Percentiles rank a stretch among this genome's conserved stretches.
Evolutionary conservation across 30 jellyfish, hydroid and myxozoan genomes (phyloP).

Genomic region (Clytia hemisphaerica): DNA sequence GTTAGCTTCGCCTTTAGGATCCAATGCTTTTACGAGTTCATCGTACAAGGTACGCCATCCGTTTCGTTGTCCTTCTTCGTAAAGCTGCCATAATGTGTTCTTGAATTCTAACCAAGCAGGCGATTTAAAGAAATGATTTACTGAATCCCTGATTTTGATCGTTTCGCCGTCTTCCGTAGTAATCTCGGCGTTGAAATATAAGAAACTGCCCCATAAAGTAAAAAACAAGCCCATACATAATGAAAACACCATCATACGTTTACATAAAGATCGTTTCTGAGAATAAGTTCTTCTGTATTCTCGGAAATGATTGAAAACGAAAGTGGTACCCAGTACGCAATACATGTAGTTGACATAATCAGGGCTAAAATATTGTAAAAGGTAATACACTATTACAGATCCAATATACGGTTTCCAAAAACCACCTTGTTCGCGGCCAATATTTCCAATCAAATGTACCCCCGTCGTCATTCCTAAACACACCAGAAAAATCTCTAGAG

Average conservation of each 20-base stretch:
- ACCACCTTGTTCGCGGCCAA: conserved; percentile 82
- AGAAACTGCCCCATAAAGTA: conserved; percentile 79
- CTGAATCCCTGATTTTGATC: conserved; percentile 77
- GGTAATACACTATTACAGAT: conserved; percentile 25
- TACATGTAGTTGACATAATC: conserved; percentile 81
- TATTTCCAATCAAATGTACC: conserved; percentile 76
- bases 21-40: conserved; percentile 86
- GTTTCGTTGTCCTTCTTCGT: conserved; percentile 79
- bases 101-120: conserved; percentile 99
- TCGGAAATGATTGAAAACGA: conserved; percentile 65
- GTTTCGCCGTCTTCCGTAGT: conserved; percentile 95
- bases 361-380: conserved; percentile 14
- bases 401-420: conserved; percentile 62
- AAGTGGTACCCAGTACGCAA: conserved; percentile 70
- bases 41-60: conserved; percentile 94
- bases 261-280: conserved; percentile 30
- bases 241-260: conserved; percentile 50
- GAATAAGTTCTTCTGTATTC: conserved; percentile 42
- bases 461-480: conserved; percentile 84
- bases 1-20: conserved; percentile 94
- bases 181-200: conserved; percentile 86
- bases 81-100: conserved; percentile 73
- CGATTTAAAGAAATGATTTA: conserved; percentile 79
- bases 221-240: conserved; percentile 56
- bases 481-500: conserved; percentile 45